Percentiles rank a stretch among this genome's conserved stretches.
phyloP scores from a whole-genome alignment of 2,797 vertebrate genomes.

The Graptemys geographica region DNA sequence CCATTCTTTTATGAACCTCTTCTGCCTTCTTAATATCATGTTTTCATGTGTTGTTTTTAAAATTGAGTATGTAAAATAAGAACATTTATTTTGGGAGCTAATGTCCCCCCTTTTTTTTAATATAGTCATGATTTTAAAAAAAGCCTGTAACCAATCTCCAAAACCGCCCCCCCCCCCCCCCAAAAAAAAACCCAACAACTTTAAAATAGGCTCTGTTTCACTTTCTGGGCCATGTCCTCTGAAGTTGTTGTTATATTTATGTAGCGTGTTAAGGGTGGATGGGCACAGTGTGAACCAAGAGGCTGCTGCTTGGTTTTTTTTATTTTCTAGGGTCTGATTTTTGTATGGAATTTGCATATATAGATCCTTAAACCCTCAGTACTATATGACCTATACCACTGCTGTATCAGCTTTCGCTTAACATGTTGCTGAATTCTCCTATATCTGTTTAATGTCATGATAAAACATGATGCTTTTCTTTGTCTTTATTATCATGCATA shows the following conservation, averaged over 20 bases:
- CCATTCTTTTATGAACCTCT: accelerated
- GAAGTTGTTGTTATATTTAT: not conserved
- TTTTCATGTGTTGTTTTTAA: no score
- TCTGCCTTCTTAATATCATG: no score
- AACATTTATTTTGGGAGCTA: not conserved
- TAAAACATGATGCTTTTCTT: slow-evolving; percentile 7
- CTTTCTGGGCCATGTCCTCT: not conserved
- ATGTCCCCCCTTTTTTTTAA: not conserved
- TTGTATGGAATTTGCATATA: not conserved
- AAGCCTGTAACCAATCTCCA: slow-evolving; percentile 7
- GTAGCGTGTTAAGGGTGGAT: not conserved
- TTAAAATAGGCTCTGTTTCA: not conserved
- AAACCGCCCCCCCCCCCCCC: not conserved
- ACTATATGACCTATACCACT: not conserved
- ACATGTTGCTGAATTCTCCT: slow-evolving; percentile 10
- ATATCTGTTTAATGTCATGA: slow-evolving; percentile 17
- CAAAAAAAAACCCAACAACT: not conserved
- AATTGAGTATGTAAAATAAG: no score
- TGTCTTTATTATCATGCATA: not conserved
- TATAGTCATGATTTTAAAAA: not conserved
- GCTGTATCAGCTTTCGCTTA: slow-evolving; percentile 27
- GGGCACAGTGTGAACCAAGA: slow-evolving; percentile 27
- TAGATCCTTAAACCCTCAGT: not conserved
- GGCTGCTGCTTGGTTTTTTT: slow-evolving; percentile 16
- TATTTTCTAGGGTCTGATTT: not conserved